A percentile compares a stretch with the other conserved stretches of the same genome.
These are phyloP conservation scores for Pao palembangensis DNA, from an alignment of 2,113 vertebrate genomes.

Conservation along the genomic window DNA sequence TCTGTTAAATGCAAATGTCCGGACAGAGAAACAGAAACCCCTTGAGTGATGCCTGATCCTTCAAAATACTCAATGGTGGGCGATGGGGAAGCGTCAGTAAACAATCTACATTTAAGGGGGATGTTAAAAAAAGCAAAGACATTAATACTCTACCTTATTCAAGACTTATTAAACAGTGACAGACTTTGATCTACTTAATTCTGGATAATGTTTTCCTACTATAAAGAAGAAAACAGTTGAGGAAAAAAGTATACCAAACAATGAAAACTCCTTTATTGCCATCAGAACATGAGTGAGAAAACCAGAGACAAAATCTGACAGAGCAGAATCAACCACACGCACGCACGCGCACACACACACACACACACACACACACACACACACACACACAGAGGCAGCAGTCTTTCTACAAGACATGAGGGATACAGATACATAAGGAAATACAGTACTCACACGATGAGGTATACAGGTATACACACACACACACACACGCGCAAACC, in stretches of 20 bases:
- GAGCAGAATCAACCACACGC: constrained; percentile 57
- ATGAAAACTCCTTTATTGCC: constrained; percentile 78
- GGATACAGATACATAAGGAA: constrained; percentile 54
- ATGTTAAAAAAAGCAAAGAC: too few relatives aligned
- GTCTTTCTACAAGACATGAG: constrained; percentile 46
- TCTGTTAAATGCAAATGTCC: too few relatives aligned
- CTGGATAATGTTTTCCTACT: too few relatives aligned
- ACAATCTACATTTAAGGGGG: too few relatives aligned
- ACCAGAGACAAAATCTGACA: constrained; percentile 70
- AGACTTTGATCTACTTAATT: too few relatives aligned
- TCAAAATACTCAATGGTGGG: too few relatives aligned
- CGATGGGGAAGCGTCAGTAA: too few relatives aligned
- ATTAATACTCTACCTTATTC: too few relatives aligned
- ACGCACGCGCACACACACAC: constrained; percentile 4
- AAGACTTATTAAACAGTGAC: too few relatives aligned
- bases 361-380: constrained; percentile 18
- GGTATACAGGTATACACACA: constrained; percentile 67
- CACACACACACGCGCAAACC: constrained; percentile 35
- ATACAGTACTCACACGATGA: constrained; percentile 71
- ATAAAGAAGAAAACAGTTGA: background rate
- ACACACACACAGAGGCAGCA: constrained; percentile 19
- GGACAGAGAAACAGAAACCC: too few relatives aligned
- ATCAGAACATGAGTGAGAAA: constrained; percentile 74
- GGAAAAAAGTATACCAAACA: constrained; percentile 64
- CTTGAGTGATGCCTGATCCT: too few relatives aligned